phyloP scores from a whole-genome alignment of 2,797 vertebrate genomes.

The Sebastes reedi region DNA sequence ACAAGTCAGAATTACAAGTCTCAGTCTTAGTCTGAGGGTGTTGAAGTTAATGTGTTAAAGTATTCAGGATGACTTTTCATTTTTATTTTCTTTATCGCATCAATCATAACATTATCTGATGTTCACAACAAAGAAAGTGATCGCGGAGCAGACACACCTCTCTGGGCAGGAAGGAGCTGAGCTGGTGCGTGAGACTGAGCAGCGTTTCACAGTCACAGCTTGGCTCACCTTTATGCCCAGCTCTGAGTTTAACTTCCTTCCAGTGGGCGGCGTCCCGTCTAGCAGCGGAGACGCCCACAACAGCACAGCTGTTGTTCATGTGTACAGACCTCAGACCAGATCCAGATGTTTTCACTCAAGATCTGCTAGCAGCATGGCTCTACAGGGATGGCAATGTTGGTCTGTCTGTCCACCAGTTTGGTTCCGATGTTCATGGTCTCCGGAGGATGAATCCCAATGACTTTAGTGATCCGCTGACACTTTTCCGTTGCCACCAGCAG shows the following conservation, averaged over 20 bases:
- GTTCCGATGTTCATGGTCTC: background rate
- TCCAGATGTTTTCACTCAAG: background rate
- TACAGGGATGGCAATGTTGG: background rate
- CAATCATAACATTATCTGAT: background rate
- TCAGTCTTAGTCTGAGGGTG: too few species aligned
- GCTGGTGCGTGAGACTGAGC: constrained; percentile 33
- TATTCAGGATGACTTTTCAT: background rate
- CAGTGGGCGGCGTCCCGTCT: constrained; percentile 13
- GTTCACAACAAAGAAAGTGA: constrained; percentile 6
- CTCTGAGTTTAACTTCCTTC: constrained; percentile 31
- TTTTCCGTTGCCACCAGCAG: background rate
- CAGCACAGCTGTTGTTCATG: background rate
- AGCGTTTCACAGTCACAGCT: constrained; percentile 5
- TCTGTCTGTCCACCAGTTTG: background rate
- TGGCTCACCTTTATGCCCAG: constrained; percentile 34
- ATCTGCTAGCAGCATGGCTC: background rate
- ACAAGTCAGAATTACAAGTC: too few species aligned
- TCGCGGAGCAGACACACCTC: constrained; percentile 3
- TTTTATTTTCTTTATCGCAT: background rate
- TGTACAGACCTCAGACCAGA: background rate
- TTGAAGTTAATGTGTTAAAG: too few species aligned
- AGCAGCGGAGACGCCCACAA: background rate
- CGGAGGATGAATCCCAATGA: background rate
- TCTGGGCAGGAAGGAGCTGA: constrained; percentile 40
- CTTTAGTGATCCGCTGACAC: background rate